Percentiles rank a stretch among this genome's conserved stretches.
Conservation (phyloP, 2,888 invertebrate species). For the Cephus sareptanus region DNA sequence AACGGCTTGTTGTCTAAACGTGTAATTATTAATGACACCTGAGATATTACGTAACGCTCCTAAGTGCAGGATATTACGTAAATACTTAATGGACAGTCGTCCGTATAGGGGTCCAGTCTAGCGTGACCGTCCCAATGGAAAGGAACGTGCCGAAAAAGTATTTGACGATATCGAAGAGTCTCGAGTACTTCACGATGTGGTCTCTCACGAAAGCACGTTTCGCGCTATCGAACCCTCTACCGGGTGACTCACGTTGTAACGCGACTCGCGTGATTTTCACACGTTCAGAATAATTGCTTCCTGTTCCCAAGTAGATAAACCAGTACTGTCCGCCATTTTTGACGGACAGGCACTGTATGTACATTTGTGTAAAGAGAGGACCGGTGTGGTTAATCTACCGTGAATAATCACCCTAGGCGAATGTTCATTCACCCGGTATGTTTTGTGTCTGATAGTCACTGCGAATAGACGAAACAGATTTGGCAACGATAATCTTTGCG, state of each 20-base stretch:
- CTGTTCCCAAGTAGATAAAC: constrained; percentile 28
- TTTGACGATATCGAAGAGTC: neutral
- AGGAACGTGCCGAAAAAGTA: neutral
- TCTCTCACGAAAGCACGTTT: neutral
- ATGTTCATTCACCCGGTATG: neutral
- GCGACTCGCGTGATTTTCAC: constrained; percentile 10
- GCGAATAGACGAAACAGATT: neutral
- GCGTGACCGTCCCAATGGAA: neutral
- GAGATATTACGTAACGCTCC: neutral
- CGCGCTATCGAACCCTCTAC: neutral
- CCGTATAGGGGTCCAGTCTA: neutral
- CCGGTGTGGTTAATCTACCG: constrained; percentile 42
- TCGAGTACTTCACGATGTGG: neutral
- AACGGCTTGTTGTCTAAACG: neutral
- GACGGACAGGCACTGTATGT: constrained; percentile 2
- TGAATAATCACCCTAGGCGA: constrained; percentile 36
- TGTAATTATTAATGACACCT: neutral
- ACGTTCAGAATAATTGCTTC: constrained; percentile 23
- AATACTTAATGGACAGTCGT: neutral
- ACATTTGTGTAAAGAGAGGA: neutral
- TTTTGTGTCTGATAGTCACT: neutral
- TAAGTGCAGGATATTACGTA: neutral
- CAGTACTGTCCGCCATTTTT: constrained; percentile 12
- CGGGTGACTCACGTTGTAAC: neutral
- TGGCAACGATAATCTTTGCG: neutral